phyloP scores from a whole-genome alignment of 2,888 invertebrate species.

The Ochropleura plecta region DNA sequence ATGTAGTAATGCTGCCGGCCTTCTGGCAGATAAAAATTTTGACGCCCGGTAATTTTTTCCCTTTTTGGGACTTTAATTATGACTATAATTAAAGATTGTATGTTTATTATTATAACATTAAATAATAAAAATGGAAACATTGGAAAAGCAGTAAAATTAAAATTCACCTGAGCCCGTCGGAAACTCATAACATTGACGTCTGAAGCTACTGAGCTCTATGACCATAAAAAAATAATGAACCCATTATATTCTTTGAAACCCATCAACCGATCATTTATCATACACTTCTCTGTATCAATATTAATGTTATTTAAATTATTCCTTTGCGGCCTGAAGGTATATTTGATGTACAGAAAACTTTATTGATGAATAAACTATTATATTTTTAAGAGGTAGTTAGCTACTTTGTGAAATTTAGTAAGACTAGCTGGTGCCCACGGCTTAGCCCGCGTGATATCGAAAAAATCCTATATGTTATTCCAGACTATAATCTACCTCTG shows the following conservation, averaged over 20 bases:
- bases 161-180: not conserved
- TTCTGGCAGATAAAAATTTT: too few species aligned
- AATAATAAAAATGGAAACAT: too few species aligned
- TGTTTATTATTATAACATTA: too few species aligned
- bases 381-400: not conserved
- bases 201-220: not conserved
- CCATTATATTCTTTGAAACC: conserved; percentile 38
- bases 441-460: too few species aligned
- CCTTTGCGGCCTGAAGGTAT: conserved; percentile 28
- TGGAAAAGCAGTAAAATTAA: not conserved
- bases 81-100: too few species aligned
- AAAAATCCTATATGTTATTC: too few species aligned
- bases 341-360: conserved; percentile 12
- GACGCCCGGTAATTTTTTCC: too few species aligned
- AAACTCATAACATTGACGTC: conserved; percentile 12
- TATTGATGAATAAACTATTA: not conserved
- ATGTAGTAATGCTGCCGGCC: too few species aligned
- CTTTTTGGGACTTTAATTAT: too few species aligned
- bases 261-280: conserved; percentile 32
- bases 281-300: conserved; percentile 28
- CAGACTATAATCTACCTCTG: too few species aligned
- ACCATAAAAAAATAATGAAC: conserved; percentile 29
- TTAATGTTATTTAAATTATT: conserved; percentile 47
- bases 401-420: not conserved
- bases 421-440: too few species aligned